Evolutionary conservation across 2,888 invertebrate species (phyloP), one percentile per base, ranked within the genome.

Genomic region (Pherbina coryleti): DNA sequence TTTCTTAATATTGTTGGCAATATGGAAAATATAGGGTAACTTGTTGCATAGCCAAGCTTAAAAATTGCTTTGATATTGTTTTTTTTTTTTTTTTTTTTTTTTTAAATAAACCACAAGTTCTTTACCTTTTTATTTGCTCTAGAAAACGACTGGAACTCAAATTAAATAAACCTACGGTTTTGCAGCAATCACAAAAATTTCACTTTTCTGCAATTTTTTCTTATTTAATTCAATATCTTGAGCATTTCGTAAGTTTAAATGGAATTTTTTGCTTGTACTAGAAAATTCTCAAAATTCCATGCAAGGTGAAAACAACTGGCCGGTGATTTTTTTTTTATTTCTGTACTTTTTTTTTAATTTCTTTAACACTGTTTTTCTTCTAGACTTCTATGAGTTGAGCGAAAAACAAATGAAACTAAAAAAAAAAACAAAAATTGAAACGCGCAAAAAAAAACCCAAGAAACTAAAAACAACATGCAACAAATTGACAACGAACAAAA

Each of bases 221-320:
- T 60, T 19, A 8, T 60, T 19, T 28, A 25, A 9, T 14, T 5
- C 28, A 28, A 19, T 60, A 28, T 60, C 14, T 14, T 14, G 5
- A 60, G 28, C 28, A 19, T 60, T 60, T 60, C 60, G 5, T 44
- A 44, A 44, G 78, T 70, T 80, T 83, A 81, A 84, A 85, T 84
- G 82, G 83, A 84, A 82, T 84, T 86, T 84, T 86, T 86, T 85
- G 19, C 22, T 55, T 55, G 22, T 11, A 22, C 22, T 55, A 19
- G 9, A 22, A 55, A 55, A 55, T 55, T 19, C 55, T 55, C 5
- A 7, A 55, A 55, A 19, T 55, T 55, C 55, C 55, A 55, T 71
- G 44, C 44, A 44, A 44, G 44, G 1, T 44, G 44, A 3, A 44
- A 44, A 44, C 44, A 44, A 37, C 44, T 11, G 14, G 14, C 11